Base-by-base conservation (phyloP, 2,797 vertebrate species). In the Tolypeutes matacus region DNA sequence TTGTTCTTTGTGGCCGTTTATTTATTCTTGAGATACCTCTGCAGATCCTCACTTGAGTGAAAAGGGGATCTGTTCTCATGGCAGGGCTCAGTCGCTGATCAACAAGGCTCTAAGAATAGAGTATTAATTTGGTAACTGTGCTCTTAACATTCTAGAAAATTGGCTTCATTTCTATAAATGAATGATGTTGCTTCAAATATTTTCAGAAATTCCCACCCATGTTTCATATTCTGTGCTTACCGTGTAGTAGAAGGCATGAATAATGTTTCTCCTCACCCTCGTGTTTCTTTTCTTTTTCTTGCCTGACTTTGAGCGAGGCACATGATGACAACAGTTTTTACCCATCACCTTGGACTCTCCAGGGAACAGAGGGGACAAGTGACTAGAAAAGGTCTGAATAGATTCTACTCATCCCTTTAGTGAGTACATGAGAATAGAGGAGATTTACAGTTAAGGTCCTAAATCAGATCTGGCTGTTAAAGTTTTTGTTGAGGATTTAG, bases 401-500 rank as follows among this genome's bases (percentile, higher is more conserved):
- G 94, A 78, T 94, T 96, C 64, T 64, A n/a, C 67, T 84, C 93
- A 89, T 93, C 92, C 83, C 86, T 81, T 86, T 58, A 93, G 95
- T 72, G 69, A 90, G 62, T 85, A 89, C 67, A 21, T 17, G 49
- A 95, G 94, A 97, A 87, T 86, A 93, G 85, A 87, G 64, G 95
- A 97, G 98, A 98, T 98, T 98, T 97, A 98, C 96, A 95, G 92
- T 93, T 58, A 27, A 0, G 0, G 96, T 98, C 98, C 96, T 91
- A 96, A 97, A 98, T 97, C 97, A 97, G 86, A 86, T 80, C 56
- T 96, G 0, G 9, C 97, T 97, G 92, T 95, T 97, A 86, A 94
- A 92, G 96, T 97, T 98, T 97, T 97, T 95, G 95, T 96, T 96
- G 95, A 97, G 98, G 98, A 97, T 98, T 98, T 98, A 97, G 96